Base-by-base conservation (phyloP, 2,113 vertebrate genomes). In the Leucopsar rothschildi region DNA sequence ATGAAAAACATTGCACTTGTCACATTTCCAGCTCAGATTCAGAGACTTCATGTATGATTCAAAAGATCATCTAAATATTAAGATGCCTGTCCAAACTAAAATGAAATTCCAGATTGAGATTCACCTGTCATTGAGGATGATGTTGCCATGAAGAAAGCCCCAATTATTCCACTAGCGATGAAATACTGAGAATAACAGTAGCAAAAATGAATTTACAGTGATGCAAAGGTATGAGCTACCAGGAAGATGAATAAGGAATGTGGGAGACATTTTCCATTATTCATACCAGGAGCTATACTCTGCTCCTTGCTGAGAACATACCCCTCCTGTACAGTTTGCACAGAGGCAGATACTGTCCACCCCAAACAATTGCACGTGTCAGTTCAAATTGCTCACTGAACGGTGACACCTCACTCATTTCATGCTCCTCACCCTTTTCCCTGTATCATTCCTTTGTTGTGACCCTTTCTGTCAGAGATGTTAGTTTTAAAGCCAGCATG, bases 61-160 rank as follows among this genome's bases (percentile, higher is more conserved):
- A 93, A 81, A 86, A 60, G 65, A 90, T 88, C 64, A 45, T 90
- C 42, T 86, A 89, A 93, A 83, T 82, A 91, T 89, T 90, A 86
- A 37, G 45, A 91, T 68, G 60, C 20, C 75, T 64, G 65, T 69
- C 63, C 64, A 91, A 93, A 84, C 23, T 66, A 35, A 90, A 93
- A 85, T 31, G 15, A 90, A 68, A 88, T 85, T 88, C 66, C 47
- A 88, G 59, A 37, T 78, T 85, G 81, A 93, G 44, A 95, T 63
- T 92, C 47, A 75, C 66, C 88, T 86, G 64, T 72, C 75, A 65
- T 28, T 66, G 82, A 55, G 55, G 47, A 86, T 59, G 87, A 45
- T 35, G 39, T 37, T 52, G 60, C 42, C 44, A 53, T 49, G 52
- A 88, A 84, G 70, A 92, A 95, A 88, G 86, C 27, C 33, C 33